Evolutionary conservation across 2,797 vertebrate genomes (phyloP).

Genomic region (Cossypha polioptera): DNA sequence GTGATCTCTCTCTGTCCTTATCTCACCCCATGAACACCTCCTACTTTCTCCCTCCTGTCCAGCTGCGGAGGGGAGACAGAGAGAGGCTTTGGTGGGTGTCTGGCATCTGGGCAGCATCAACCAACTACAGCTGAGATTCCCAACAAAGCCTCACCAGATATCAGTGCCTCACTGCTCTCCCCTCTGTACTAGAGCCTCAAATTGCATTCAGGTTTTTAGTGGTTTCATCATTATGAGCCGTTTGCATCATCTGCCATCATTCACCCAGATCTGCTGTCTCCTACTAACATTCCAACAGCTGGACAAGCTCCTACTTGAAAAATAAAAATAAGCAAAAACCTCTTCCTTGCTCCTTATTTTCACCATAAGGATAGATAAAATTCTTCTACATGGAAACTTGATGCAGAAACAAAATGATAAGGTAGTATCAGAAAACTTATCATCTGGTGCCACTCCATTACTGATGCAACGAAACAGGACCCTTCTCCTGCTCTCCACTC

Average conservation of each 20-base stretch:
- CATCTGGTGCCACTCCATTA: background rate
- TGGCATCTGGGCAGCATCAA: background rate
- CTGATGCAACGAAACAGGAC: rapidly evolving
- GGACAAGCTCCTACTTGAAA: background rate
- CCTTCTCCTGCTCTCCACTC: background rate
- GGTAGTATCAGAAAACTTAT: background rate
- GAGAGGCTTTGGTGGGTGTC: background rate
- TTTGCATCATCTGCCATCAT: background rate
- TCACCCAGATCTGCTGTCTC: background rate
- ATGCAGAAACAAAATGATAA: background rate
- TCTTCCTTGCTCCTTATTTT: background rate
- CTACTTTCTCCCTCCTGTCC: background rate
- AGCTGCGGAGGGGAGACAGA: background rate
- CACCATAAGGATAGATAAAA: background rate
- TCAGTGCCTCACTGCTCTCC: background rate
- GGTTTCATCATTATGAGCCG: background rate
- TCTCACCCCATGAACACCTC: background rate
- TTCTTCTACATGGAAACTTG: background rate
- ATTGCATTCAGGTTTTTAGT: background rate
- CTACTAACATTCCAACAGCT: background rate
- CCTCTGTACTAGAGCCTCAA: background rate
- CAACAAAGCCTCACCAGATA: background rate
- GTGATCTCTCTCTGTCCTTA: background rate
- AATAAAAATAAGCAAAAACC: background rate
- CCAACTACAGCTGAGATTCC: rapidly evolving